Percentiles rank a stretch among this genome's conserved stretches.
Evolutionary conservation across 1,140 invertebrate species (phyloP).

Genomic region (Lasaia peninsularis): DNA sequence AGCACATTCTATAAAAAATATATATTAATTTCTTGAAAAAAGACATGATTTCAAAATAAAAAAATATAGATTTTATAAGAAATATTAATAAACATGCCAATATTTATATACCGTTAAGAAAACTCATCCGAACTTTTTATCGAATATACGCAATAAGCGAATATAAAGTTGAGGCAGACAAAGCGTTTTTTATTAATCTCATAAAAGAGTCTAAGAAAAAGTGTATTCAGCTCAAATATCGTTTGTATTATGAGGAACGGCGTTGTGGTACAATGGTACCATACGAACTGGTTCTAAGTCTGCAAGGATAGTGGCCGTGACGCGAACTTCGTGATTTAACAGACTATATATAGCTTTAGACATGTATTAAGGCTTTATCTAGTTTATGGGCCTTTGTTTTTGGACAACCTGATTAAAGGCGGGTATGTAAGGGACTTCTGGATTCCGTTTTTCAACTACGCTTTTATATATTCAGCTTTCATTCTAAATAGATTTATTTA

Average conservation of each 20-base stretch:
- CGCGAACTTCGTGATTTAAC: conserved; percentile 38
- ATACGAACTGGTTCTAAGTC: conserved; percentile 46
- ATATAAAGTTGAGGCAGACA: no score
- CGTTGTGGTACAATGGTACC: conserved; percentile 32
- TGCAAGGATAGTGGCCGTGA: conserved; percentile 26
- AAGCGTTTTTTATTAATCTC: neutral
- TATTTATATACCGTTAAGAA: no score
- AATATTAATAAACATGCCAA: no score
- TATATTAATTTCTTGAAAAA: no score
- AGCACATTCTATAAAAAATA: no score
- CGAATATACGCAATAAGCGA: no score
- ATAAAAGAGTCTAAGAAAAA: neutral
- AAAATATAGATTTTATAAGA: no score
- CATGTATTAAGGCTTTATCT: conserved; percentile 16
- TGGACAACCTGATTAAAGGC: neutral
- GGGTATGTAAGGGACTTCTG: neutral
- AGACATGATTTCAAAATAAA: no score
- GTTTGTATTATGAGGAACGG: neutral
- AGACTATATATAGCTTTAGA: conserved; percentile 26
- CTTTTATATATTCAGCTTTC: no score
- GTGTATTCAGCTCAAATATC: conserved; percentile 1
- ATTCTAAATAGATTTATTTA: no score
- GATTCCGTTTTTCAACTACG: neutral
- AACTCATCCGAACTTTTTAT: neutral
- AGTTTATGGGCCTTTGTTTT: conserved; percentile 31